Conservation (phyloP, 2,888 invertebrate genomes). For the Gastrophysa polygoni region DNA sequence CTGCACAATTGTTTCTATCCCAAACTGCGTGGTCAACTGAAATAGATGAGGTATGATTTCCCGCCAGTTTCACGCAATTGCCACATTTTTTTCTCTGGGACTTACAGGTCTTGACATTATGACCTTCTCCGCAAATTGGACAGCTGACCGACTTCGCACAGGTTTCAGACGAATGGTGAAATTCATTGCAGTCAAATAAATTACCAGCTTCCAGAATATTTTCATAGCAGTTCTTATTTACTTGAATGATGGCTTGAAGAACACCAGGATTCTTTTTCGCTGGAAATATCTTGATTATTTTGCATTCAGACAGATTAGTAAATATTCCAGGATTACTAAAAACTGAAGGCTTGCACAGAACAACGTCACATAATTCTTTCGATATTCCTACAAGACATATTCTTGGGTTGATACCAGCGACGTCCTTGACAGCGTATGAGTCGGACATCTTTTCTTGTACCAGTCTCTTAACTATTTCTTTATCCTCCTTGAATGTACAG, state of each 20-base stretch:
- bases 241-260: too few species aligned
- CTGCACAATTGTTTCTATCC: too few species aligned
- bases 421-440: conserved; percentile 9
- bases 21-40: too few species aligned
- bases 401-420: conserved; percentile 16
- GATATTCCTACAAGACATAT: conserved; percentile 15
- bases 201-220: conserved; percentile 1
- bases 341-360: not conserved
- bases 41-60: too few species aligned
- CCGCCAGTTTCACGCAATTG: too few species aligned
- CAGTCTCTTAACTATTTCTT: not conserved
- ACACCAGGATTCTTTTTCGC: too few species aligned
- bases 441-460: conserved; percentile 15
- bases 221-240: too few species aligned
- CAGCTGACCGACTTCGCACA: not conserved
- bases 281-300: too few species aligned
- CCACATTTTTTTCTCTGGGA: too few species aligned
- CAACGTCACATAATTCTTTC: not conserved
- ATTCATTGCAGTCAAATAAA: conserved; percentile 6
- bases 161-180: conserved; percentile 3
- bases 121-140: not conserved
- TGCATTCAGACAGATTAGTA: too few species aligned
- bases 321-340: conserved; percentile 1
- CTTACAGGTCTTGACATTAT: too few species aligned
- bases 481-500: not conserved